Conservation (phyloP, 30 jellyfish, hydroid and myxozoan species). For the Aurelia sp. region DNA sequence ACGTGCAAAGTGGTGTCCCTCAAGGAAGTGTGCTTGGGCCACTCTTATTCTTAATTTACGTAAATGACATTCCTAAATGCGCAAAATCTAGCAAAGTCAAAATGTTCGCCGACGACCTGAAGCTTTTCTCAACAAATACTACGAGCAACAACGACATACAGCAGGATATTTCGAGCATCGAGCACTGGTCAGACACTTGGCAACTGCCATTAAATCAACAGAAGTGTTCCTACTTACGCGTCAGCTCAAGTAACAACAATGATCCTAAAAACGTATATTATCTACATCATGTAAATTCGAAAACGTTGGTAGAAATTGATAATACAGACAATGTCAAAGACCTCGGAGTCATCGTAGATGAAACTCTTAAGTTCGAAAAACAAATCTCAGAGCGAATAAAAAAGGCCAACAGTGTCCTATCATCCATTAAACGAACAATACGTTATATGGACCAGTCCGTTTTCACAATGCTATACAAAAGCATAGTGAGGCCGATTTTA, state of each 20-base stretch:
- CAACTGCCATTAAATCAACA: conserved; percentile 4
- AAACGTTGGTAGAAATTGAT: background rate
- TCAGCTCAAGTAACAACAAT: background rate
- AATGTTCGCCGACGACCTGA: conserved; percentile 40
- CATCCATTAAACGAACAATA: too few species aligned
- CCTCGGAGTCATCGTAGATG: too few species aligned
- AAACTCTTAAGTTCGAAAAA: too few species aligned
- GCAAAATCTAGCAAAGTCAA: conserved; percentile 16
- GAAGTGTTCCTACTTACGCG: background rate
- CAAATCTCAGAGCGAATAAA: too few species aligned
- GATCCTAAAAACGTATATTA: background rate
- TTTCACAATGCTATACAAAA: too few species aligned
- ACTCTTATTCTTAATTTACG: too few species aligned
- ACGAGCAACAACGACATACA: background rate
- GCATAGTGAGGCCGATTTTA: too few species aligned
- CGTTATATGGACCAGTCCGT: too few species aligned
- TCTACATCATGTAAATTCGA: background rate
- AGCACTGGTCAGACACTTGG: conserved; percentile 26
- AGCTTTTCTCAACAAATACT: background rate
- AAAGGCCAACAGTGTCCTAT: too few species aligned
- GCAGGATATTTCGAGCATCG: conserved; percentile 8
- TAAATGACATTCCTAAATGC: conserved; percentile 8
- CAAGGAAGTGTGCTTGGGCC: too few species aligned
- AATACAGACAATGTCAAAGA: too few species aligned
- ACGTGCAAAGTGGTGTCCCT: background rate